Percentiles rank a stretch among this genome's conserved stretches.
phyloP scores from a whole-genome alignment of 2,888 invertebrate species.

The Xanthorhoe designata region DNA sequence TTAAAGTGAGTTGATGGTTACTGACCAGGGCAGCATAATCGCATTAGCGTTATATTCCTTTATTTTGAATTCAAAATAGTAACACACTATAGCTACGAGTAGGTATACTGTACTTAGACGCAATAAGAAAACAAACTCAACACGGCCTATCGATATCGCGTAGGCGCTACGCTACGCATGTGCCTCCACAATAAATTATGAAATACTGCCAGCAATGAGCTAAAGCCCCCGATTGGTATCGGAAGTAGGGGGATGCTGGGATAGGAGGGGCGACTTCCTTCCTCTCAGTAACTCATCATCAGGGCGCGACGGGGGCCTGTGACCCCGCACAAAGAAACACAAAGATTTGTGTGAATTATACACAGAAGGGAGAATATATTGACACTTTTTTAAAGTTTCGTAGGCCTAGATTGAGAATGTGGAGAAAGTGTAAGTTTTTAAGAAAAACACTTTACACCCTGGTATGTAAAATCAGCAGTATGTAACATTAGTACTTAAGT shows the following conservation, averaged over 20 bases:
- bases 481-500: no score
- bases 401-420: not conserved
- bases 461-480: no score
- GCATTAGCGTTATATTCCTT: no score
- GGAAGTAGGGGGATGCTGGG: constrained; percentile 69
- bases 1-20: no score
- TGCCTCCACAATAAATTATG: constrained; percentile 74
- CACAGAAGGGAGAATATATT: constrained; percentile 65
- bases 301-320: constrained; percentile 70
- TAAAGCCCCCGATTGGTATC: constrained; percentile 77
- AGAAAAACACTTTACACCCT: no score
- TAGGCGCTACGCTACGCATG: constrained; percentile 34
- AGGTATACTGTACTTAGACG: not conserved
- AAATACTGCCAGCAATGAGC: constrained; percentile 62
- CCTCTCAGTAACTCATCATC: constrained; percentile 82
- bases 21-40: no score
- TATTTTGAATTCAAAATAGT: no score
- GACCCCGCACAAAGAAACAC: constrained; percentile 76
- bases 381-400: constrained; percentile 35
- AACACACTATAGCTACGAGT: no score
- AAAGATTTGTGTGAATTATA: constrained; percentile 82
- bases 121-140: not conserved
- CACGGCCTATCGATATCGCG: constrained; percentile 8
- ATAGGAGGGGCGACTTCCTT: constrained; percentile 76
- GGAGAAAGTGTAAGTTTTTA: not conserved